Evolutionary conservation across 1,140 invertebrate species (phyloP).

Genomic region (Vanessa tameamea): DNA sequence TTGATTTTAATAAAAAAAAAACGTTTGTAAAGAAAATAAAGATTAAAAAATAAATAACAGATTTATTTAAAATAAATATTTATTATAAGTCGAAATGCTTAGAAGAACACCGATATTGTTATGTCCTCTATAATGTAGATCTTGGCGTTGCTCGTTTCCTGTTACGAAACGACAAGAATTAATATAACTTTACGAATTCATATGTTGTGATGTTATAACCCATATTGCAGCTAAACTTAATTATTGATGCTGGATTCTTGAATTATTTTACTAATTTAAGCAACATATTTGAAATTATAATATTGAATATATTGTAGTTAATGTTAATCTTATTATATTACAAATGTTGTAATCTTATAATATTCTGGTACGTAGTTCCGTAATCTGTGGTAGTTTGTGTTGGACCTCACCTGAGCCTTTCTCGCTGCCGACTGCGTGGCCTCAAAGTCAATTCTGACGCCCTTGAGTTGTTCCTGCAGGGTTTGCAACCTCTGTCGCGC

Average conservation of each 20-base stretch:
- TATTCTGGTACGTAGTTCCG: not conserved
- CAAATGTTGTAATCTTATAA: too few relatives aligned
- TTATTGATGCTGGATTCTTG: too few relatives aligned
- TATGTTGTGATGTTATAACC: too few relatives aligned
- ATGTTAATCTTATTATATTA: too few relatives aligned
- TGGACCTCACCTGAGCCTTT: slow-evolving; percentile 79
- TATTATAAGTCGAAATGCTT: slow-evolving; percentile 7
- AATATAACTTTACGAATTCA: too few relatives aligned
- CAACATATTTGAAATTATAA: too few relatives aligned
- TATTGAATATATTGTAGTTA: too few relatives aligned
- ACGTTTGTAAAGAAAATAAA: not conserved
- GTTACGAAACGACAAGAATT: slow-evolving; percentile 42
- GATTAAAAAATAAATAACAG: not conserved
- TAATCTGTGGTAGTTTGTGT: not conserved
- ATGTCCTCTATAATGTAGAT: slow-evolving; percentile 62
- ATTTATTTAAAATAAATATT: slow-evolving; percentile 8
- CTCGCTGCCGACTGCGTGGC: slow-evolving; percentile 84
- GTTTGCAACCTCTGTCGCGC: slow-evolving; percentile 83
- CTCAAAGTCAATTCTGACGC: slow-evolving; percentile 85
- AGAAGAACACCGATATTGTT: slow-evolving; percentile 55
- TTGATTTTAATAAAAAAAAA: too few relatives aligned
- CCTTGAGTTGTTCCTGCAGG: slow-evolving; percentile 83
- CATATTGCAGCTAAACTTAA: too few relatives aligned
- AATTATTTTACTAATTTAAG: too few relatives aligned
- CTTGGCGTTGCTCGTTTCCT: slow-evolving; percentile 50